A percentile compares a stretch with the other conserved stretches of the same genome.
Evolutionary conservation across 2,797 vertebrate species (phyloP).

Genomic region (Aselliscus stoliczkanus): DNA sequence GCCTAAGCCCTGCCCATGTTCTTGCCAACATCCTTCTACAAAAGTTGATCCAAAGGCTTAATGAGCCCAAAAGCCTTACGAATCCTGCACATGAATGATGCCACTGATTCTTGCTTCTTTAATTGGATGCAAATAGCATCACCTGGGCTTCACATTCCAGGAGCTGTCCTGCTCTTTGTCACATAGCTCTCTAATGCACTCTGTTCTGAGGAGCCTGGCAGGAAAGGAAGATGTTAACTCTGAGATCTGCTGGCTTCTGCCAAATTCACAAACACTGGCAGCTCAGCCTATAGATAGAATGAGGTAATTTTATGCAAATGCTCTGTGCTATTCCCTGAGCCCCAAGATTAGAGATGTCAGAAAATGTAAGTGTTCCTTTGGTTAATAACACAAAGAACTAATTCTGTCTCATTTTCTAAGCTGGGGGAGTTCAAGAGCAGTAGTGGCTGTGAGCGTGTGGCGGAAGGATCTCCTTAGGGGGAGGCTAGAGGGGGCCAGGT

Average conservation of each 20-base stretch:
- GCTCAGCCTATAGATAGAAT: constrained; percentile 77
- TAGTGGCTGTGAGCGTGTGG: background rate
- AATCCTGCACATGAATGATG: background rate
- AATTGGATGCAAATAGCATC: constrained; percentile 70
- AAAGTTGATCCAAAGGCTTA: constrained; percentile 44
- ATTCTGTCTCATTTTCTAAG: constrained; percentile 74
- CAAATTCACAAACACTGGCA: constrained; percentile 80
- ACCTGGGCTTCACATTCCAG: constrained; percentile 56
- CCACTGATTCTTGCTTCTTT: constrained; percentile 32
- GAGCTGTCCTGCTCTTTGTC: constrained; percentile 64
- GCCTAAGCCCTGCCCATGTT: background rate
- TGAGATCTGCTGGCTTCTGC: constrained; percentile 77
- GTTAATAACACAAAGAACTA: constrained; percentile 80
- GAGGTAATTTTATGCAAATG: constrained; percentile 87
- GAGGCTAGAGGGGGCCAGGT: constrained; percentile 16
- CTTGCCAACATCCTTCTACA: background rate
- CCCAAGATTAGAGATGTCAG: constrained; percentile 81
- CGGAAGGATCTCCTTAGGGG: background rate
- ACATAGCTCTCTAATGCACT: constrained; percentile 69
- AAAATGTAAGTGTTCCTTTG: constrained; percentile 81
- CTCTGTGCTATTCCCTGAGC: constrained; percentile 79
- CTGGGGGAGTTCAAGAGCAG: background rate
- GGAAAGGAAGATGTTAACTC: constrained; percentile 79
- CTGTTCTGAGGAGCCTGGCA: constrained; percentile 77
- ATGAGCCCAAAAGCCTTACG: background rate